These are phyloP conservation scores for Etheostoma cragini DNA, from an alignment of 2,113 vertebrate genomes.

Conservation along the genomic window DNA sequence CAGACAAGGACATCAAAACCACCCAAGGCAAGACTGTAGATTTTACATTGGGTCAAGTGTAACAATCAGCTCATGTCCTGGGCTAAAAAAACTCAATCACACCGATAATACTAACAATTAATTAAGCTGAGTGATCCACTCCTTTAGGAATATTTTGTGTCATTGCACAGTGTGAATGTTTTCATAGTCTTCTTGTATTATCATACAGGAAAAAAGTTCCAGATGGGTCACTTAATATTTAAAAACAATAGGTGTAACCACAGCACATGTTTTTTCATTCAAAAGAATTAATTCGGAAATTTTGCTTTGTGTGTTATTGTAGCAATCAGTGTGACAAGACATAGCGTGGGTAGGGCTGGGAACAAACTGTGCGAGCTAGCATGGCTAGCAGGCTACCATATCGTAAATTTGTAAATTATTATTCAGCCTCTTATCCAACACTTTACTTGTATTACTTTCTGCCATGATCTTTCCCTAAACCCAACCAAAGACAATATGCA, in stretches of 20 bases:
- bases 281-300: neutral
- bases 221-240: neutral
- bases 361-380: neutral
- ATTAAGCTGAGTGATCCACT: neutral
- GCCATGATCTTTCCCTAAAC: too few species aligned
- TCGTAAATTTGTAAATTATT: too few species aligned
- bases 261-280: neutral
- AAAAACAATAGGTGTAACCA: neutral
- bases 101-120: neutral
- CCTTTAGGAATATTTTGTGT: neutral
- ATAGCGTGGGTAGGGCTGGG: too few species aligned
- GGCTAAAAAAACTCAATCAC: neutral
- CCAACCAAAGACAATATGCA: too few species aligned
- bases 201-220: neutral
- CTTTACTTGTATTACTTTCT: too few species aligned
- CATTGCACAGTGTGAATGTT: neutral
- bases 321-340: neutral
- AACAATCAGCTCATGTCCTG: neutral
- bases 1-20: slow-evolving; percentile 28
- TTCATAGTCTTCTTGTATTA: neutral
- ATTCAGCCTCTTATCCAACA: too few species aligned
- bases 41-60: slow-evolving; percentile 17
- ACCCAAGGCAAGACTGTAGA: slow-evolving; percentile 39
- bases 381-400: too few species aligned
- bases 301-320: neutral